Evolutionary conservation across 2,113 vertebrate genomes (phyloP), one percentile per base, ranked within the genome.

Genomic region (Phaethornis superciliosus): DNA sequence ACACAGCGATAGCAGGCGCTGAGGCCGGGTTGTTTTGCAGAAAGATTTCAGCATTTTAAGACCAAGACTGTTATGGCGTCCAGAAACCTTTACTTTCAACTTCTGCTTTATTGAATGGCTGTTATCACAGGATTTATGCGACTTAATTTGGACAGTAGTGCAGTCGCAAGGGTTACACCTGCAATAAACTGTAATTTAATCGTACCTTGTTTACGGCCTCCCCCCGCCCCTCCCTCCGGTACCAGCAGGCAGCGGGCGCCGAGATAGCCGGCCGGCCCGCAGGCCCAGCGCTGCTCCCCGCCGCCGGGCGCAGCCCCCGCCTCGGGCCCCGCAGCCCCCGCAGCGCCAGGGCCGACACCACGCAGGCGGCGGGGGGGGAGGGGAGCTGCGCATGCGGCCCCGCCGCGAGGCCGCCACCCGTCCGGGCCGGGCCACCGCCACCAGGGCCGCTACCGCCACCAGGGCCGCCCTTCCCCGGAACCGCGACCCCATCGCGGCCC

Each of bases 1-100:
- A 40, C 63, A 9, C 12, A 85, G 47, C 15, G 74, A 91, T 49
- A 77, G 49, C 76, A 55, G 78, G 42, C 81, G 5, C 67, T 10
- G 37, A 49, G 76, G 85, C 84, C 30, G 71, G 74, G 63, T 1
- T 95, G 93, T 95, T 96, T 95, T 94, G 93, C 95, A 96, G 92
- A 76, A 95, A 88, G 3, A 62, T 87, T 85, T 95, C 94, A 95
- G 89, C 91, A 94, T 94, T 96, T 95, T 95, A 91, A 95, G 84
- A 87, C 52, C 52, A 27, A 89, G 68, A 58, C 75, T 77, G 85
- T 85, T 92, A 95, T 91, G 91, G 96, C 89, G 90, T 89, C 94
- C 91, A 72, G n/a, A 81, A 94, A 40, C 80, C 86, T 94, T 80
- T 87, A 33, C 77, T 90, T 84, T 89, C 81, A 79, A 62, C 54